Percentiles rank a stretch among this genome's conserved stretches.
Conservation (phyloP, 2,113 vertebrate species). For the Oostethus manadensis region DNA sequence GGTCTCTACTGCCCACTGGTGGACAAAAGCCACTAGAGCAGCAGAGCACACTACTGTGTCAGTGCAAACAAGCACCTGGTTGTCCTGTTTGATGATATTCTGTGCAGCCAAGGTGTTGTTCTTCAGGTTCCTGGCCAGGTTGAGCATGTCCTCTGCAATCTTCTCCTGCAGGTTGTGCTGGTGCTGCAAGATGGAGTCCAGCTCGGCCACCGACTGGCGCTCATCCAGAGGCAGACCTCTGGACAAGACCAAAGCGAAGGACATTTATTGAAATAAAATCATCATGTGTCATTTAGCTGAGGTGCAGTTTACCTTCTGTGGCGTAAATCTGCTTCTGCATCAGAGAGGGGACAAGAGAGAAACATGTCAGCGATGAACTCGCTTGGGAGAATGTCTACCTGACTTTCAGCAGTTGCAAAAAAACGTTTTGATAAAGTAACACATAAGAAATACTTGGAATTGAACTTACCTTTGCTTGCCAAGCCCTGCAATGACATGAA, state of each 20-base stretch:
- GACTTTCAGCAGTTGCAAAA: no score
- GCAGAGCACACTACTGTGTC: no score
- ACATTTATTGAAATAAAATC: not conserved
- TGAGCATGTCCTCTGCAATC: constrained; percentile 94
- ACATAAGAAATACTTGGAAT: not conserved
- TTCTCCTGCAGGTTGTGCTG: constrained; percentile 94
- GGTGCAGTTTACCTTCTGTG: constrained; percentile 74
- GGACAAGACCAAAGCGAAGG: not conserved
- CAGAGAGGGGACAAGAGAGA: constrained; percentile 45
- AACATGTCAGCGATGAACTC: not conserved
- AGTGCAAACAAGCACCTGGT: constrained; percentile 78
- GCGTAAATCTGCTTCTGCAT: constrained; percentile 68
- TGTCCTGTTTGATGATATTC: constrained; percentile 96
- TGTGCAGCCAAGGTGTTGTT: constrained; percentile 92
- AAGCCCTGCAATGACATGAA: constrained; percentile 45
- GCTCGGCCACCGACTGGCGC: constrained; percentile 83
- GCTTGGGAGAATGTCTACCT: not conserved
- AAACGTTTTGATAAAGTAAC: not conserved
- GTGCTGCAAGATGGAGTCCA: constrained; percentile 86
- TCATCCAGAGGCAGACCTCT: constrained; percentile 75
- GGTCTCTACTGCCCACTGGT: constrained; percentile 40
- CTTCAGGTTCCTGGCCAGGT: constrained; percentile 90
- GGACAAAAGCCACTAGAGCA: constrained; percentile 11
- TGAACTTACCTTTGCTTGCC: constrained; percentile 53
- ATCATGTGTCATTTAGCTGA: not conserved